Conservation (phyloP, 2,888 invertebrate genomes). For the Himalopsyche kuldschensis region DNA sequence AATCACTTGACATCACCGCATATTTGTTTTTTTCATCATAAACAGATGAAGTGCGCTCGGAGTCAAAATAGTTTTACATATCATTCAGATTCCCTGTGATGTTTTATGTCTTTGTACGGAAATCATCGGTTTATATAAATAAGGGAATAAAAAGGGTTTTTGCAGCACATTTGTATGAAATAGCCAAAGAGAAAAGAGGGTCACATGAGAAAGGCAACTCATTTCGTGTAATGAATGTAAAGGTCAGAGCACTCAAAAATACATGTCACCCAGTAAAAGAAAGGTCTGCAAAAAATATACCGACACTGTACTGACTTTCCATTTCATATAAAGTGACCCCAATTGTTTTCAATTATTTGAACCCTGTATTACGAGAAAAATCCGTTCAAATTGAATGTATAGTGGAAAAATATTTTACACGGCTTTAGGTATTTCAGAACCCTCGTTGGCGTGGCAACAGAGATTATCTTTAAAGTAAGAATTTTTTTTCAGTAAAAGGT, state of each 20-base stretch:
- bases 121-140: not conserved
- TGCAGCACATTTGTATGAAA: not conserved
- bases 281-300: not conserved
- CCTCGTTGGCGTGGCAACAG: not conserved
- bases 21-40: not conserved
- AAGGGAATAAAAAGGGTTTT: not conserved
- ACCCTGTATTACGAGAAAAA: not conserved
- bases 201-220: not conserved
- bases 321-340: not conserved
- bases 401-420: not conserved
- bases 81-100: not conserved
- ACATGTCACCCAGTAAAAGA: not conserved
- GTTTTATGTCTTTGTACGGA: not conserved
- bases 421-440: not conserved
- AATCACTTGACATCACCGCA: not conserved
- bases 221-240: not conserved
- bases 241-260: not conserved
- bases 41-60: not conserved
- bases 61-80: not conserved
- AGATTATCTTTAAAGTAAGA: not conserved
- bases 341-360: constrained; percentile 1
- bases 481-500: not conserved
- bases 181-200: not conserved
- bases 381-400: not conserved
- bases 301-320: not conserved